These are phyloP conservation scores for Chrysina gloriosa DNA, from an alignment of 2,888 invertebrate genomes.

Conservation along the genomic window DNA sequence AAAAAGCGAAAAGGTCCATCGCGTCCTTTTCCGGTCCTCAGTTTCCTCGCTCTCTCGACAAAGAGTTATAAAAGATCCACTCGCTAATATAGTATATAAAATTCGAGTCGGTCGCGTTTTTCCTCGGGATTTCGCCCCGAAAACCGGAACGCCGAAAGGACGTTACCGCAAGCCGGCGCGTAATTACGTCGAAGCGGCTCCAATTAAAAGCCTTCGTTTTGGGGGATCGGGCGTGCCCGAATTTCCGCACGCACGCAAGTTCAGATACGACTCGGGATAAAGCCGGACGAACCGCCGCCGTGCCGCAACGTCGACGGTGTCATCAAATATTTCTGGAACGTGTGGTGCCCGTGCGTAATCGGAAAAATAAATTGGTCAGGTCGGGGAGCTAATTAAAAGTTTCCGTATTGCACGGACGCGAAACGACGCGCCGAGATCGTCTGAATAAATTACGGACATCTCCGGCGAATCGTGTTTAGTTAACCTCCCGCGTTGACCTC, in stretches of 20 bases:
- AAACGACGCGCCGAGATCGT: conserved; percentile 25
- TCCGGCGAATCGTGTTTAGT: too few species aligned
- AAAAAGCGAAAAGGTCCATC: conserved; percentile 1
- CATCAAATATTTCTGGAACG: conserved; percentile 35
- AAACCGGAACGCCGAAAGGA: background rate
- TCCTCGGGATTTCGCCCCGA: background rate
- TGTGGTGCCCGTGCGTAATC: conserved; percentile 27
- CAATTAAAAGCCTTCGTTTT: conserved; percentile 37
- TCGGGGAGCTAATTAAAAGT: conserved; percentile 35
- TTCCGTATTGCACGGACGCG: conserved; percentile 30
- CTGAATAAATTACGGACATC: conserved; percentile 32
- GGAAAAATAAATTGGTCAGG: conserved; percentile 37
- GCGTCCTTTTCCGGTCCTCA: conserved; percentile 3
- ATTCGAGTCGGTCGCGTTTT: conserved; percentile 4
- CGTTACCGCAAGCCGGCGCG: conserved; percentile 29
- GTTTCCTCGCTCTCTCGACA: background rate
- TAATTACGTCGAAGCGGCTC: conserved; percentile 34
- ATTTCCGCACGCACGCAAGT: background rate
- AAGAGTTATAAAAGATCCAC: conserved; percentile 32
- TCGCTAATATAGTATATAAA: conserved; percentile 4
- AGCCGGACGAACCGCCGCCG: background rate
- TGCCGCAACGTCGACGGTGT: background rate
- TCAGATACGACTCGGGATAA: conserved; percentile 4
- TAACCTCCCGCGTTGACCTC: too few species aligned
- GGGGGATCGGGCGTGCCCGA: background rate